phyloP scores from a whole-genome alignment of 2,797 vertebrate genomes.

The Fistularia tabacaria region DNA sequence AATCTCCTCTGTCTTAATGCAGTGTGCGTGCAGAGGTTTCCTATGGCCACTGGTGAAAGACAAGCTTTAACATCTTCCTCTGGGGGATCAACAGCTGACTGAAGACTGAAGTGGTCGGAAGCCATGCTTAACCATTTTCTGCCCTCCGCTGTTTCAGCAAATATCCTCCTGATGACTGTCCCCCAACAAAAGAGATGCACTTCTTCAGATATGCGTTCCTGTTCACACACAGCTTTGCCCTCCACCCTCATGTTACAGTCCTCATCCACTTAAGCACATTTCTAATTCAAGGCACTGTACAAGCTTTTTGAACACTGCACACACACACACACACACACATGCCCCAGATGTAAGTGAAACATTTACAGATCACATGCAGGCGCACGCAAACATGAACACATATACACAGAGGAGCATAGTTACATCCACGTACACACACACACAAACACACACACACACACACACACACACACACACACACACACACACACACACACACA shows the following conservation, averaged over 20 bases:
- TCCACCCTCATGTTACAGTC: constrained; percentile 47
- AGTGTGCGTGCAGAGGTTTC: constrained; percentile 17
- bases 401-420: constrained; percentile 37
- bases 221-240: constrained; percentile 32
- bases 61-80: constrained; percentile 13
- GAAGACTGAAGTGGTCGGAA: constrained; percentile 36
- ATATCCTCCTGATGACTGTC: constrained; percentile 48
- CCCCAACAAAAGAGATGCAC: constrained; percentile 39
- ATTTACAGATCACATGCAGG: constrained; percentile 69
- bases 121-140: constrained; percentile 43
- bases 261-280: constrained; percentile 63
- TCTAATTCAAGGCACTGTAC: constrained; percentile 58
- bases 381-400: constrained; percentile 43
- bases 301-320: constrained; percentile 36
- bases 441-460: constrained; percentile 25
- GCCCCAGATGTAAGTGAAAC: constrained; percentile 52
- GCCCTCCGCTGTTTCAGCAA: constrained; percentile 57
- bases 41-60: constrained; percentile 26
- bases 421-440: constrained; percentile 32
- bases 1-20: constrained; percentile 20
- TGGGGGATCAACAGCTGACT: constrained; percentile 58
- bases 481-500: constrained; percentile 37
- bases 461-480: constrained; percentile 64
- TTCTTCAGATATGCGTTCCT: constrained; percentile 46
- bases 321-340: constrained; percentile 23